Base-by-base conservation (phyloP, 2,888 invertebrate genomes). In the Drosophila atroscutellata region DNA sequence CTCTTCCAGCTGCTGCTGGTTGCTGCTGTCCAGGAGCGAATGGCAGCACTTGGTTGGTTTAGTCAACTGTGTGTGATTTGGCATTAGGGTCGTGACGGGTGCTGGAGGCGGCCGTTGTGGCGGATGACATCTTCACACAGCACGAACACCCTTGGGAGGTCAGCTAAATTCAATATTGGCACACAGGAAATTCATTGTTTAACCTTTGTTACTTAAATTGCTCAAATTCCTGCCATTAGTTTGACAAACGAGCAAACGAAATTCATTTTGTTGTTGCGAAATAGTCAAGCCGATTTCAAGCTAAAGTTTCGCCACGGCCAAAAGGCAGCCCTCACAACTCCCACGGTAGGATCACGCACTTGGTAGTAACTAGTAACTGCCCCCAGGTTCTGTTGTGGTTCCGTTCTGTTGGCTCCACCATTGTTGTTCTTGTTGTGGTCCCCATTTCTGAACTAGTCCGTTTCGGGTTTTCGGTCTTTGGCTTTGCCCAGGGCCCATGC, bases 121-220 rank as follows among this genome's bases (percentile, higher is more conserved):
- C 36, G 49, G 45, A 66, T 77, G 77, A 82, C 79, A 82, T 82
- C 83, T 79, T 82, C 67, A 60, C 65, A 62, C 59, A 60, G 76
- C 70, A 65, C 51, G 34, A 54, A 61, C 24, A 50, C 71, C 71
- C 4, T 18, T 6, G 45, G 32, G 15, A 39, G 37, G 56, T 63
- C 49, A 54, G 78, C 70, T 74, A 85, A 85, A 89, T 77, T 90
- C 90, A 90, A 90, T 85, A 85, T 88, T 82, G 89, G 66, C 72
- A 62, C 64, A 72, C 71, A 79, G 89, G 75, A 90, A 79, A 90
- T 86, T 86, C 90, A 86, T 86, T 90, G 89, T 90, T 86, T 89
- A 90, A 86, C 86, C 86, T 90, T 90, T 86, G 90, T 89, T 86
- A 84, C 86, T 90, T 80, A 89, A 86, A 86, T 86, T 86, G 87